phyloP scores from a whole-genome alignment of 2,888 invertebrate genomes.

The Metallyticus violacea region DNA sequence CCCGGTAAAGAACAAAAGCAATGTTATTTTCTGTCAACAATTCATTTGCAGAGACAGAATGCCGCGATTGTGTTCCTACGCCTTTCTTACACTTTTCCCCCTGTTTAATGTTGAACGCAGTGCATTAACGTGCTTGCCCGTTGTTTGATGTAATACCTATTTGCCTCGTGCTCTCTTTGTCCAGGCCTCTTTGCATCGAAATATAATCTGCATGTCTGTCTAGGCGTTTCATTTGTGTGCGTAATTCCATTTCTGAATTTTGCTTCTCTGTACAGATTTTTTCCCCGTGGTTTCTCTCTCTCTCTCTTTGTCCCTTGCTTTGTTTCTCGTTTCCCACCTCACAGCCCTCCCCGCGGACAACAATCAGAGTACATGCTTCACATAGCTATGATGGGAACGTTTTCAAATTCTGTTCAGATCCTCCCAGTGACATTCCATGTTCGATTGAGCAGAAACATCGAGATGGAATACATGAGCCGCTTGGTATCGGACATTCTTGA shows the following conservation, averaged over 20 bases:
- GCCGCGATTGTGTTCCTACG: no score
- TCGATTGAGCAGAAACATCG: no score
- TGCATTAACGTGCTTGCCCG: neutral
- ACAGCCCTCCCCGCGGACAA: neutral
- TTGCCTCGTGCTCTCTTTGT: neutral
- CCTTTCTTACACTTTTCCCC: neutral
- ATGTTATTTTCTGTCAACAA: no score
- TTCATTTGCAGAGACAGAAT: no score
- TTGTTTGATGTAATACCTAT: neutral
- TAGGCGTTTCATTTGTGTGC: neutral
- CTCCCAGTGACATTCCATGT: no score
- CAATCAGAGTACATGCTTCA: neutral
- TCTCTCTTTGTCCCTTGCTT: neutral
- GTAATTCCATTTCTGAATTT: neutral
- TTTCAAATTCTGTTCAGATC: no score
- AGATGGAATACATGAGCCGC: no score
- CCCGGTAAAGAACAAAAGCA: no score
- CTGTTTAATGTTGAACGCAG: neutral
- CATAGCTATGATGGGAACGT: neutral
- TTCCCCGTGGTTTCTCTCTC: neutral
- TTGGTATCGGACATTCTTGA: no score
- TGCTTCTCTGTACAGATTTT: neutral
- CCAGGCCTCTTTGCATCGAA: neutral
- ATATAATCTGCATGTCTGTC: neutral
- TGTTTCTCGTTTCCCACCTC: no score